Base-by-base conservation (phyloP, 2,797 vertebrate genomes). In the Spizella passerina region DNA sequence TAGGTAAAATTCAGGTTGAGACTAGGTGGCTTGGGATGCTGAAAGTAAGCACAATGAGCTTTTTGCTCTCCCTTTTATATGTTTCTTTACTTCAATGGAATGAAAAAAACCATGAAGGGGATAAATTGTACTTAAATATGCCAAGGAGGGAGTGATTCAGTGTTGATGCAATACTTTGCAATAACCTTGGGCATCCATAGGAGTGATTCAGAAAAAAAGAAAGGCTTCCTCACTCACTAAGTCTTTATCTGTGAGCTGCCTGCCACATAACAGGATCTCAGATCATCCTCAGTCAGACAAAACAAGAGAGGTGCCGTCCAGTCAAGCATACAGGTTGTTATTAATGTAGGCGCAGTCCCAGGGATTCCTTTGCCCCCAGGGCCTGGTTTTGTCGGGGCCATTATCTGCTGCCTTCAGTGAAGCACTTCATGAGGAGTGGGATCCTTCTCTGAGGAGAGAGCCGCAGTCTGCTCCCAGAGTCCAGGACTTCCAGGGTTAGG, bases 1-100 rank as follows among this genome's bases (percentile, higher is more conserved):
- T 71, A 79, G 81, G 91, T 97, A 92, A 96, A 93, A 96, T 85
- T 82, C 81, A 92, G 56, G 47, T 23, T 71, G 56, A 96, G 86
- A 29, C 29, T 50, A 61, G 91, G n/a, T 96, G 92, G 90, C 76
- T 92, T 87, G 89, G 52, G 78, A 94, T 96, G 38, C 14, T 93
- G 61, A 29, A 76, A 85, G 41, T 27, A 19, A 79, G 36, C 13
- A 8, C 71, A 27, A 66, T 80, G 59, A 73, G 56, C 3, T 6
- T 66, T 70, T 59, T n/a, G 47, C 22, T 61, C 34, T 22, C 10
- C 72, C 50, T 92, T 85, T 88, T 80, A 30, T 32, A 24, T 10
- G 68, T 78, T 46, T 5, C 6, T 82, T 88, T 88, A 6, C 8
- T 71, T 73, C 34, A 81, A 27, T 20, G 10, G 36, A 82, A 66